Evolutionary conservation across 2,888 invertebrate species (phyloP), one percentile per base, ranked within the genome.

Genomic region (Encarsia formosa): DNA sequence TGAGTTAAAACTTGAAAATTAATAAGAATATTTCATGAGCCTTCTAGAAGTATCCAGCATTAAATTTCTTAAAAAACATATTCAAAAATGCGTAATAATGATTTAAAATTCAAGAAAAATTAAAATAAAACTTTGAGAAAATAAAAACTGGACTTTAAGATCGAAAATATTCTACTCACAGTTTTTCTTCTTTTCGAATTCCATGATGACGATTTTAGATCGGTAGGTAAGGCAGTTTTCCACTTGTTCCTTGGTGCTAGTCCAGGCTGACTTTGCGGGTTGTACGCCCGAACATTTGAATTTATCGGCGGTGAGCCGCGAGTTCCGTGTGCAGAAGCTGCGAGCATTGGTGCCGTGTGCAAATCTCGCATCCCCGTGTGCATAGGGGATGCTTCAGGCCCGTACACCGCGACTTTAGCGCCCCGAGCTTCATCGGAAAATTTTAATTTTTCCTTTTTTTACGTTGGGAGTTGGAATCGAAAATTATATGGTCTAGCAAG

Each of bases 171-270:
- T 38, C 20, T 42, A 52, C 52, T 52, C 40, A 52, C 52, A 51
- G 16, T 45, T n/a, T n/a, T n/a, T 26, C 35, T 41, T 41, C 24
- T 45, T 51, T n/a, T 31, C 29, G 8, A 8, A n/a, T 20, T 41
- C 48, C 48, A 48, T 52, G 4, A 4, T 9, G n/a, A n/a, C n/a
- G n/a, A n/a, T n/a, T n/a, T n/a, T n/a, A n/a, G 19, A 29, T 38
- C 22, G 26, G 44, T 41, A 19, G 55, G 39, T 56, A 56, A 52
- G 41, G 44, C 15, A 50, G 55, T 39, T 52, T 42, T 39, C 55
- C 44, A 45, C 51, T 48, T 51, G 51, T 52, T 51, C 45, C 23
- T 48, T 41, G 48, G 29, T n/a, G 35, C 39, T 35, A n/a, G 16
- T 13, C 24, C 13, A 29, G n/a, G n/a, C n/a, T 15, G 37, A 48